phyloP scores from a whole-genome alignment of 2,113 vertebrate genomes.

The Aleadryas rufinucha region DNA sequence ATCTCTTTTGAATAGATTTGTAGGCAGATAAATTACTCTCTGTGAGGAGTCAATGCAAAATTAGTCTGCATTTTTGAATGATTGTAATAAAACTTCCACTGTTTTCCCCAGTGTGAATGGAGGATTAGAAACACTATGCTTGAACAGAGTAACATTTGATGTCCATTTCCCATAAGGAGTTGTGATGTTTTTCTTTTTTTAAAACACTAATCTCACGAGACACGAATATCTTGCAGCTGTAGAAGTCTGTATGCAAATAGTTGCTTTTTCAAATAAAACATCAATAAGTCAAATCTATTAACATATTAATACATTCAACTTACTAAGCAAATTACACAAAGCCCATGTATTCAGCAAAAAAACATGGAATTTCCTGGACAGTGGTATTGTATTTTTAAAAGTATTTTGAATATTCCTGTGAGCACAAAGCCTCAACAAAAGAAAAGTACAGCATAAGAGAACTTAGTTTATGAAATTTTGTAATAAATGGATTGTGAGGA shows the following conservation, averaged over 20 bases:
- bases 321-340: neutral
- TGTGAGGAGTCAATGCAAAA: neutral
- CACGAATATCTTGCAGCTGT: neutral
- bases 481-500: neutral
- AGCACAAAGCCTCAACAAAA: neutral
- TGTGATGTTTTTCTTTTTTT: neutral
- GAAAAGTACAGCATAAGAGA: neutral
- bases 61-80: neutral
- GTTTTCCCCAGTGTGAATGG: neutral
- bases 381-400: neutral
- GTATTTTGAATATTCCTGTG: neutral
- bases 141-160: neutral
- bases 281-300: conserved; percentile 34
- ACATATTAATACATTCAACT: neutral
- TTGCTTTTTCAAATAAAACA: conserved; percentile 37
- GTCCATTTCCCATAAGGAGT: neutral
- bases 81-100: neutral
- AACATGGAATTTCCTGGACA: neutral
- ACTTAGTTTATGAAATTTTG: neutral
- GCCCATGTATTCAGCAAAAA: conserved; percentile 5
- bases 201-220: neutral
- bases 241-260: neutral
- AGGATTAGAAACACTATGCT: neutral
- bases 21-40: neutral
- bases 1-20: neutral